phyloP scores from a whole-genome alignment of 2,113 vertebrate genomes.

The Scolopax mira region DNA sequence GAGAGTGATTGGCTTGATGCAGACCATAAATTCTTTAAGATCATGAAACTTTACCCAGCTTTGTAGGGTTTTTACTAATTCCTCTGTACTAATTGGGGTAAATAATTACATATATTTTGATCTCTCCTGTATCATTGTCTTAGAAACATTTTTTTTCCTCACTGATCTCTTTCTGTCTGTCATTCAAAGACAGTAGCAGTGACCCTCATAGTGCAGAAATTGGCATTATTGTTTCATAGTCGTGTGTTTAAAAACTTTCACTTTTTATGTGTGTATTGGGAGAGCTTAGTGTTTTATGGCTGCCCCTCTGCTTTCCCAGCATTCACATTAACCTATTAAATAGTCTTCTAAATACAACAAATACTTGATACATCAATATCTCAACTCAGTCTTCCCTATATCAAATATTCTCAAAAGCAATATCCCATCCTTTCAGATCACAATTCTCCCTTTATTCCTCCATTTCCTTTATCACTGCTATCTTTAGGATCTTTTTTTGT shows the following conservation, averaged over 20 bases:
- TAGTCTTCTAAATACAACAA: not conserved
- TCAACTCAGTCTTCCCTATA: not conserved
- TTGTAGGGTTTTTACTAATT: not conserved
- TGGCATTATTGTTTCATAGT: not conserved
- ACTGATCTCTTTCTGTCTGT: not conserved
- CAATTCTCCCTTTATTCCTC: not conserved
- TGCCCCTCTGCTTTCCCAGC: not conserved
- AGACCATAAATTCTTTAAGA: not conserved
- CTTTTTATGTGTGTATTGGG: rapidly evolving
- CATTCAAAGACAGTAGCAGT: rapidly evolving
- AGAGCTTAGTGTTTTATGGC: rapidly evolving
- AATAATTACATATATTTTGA: rapidly evolving
- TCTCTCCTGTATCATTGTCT: rapidly evolving
- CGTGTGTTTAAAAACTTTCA: not conserved
- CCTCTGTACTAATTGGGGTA: rapidly evolving
- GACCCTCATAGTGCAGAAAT: not conserved
- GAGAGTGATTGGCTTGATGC: rapidly evolving
- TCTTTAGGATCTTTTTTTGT: not conserved
- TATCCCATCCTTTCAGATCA: not conserved
- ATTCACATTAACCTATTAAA: not conserved
- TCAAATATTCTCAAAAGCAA: constrained; percentile 20
- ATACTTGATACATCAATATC: not conserved
- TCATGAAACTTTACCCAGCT: not conserved
- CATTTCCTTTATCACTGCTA: not conserved
- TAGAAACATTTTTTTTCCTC: not conserved